A percentile compares a stretch with the other conserved stretches of the same genome.
Evolutionary conservation across 2,797 vertebrate genomes (phyloP).

Genomic region (Apogon hyalosoma): DNA sequence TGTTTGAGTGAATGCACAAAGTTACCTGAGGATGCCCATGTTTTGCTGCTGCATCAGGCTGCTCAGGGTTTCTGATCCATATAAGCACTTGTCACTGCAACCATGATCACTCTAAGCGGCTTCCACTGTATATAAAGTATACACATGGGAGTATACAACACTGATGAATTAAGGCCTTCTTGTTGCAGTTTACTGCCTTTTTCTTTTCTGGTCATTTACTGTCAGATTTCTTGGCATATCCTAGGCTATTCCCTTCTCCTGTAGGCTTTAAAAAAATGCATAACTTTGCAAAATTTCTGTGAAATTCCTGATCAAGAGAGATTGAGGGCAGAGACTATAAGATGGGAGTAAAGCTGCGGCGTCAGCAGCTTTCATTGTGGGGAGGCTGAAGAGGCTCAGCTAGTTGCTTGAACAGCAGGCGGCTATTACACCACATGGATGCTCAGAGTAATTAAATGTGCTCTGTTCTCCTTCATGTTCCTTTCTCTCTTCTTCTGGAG

Average conservation of each 20-base stretch:
- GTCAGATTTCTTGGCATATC: constrained; percentile 49
- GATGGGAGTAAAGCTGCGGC: constrained; percentile 60
- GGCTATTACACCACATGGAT: constrained; percentile 65
- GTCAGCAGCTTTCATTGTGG: constrained; percentile 74
- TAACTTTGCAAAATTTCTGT: constrained; percentile 68
- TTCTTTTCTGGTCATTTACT: constrained; percentile 38
- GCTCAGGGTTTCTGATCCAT: no score
- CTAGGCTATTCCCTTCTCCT: constrained; percentile 35
- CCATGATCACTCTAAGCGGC: no score
- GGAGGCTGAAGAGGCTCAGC: constrained; percentile 62
- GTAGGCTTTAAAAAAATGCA: constrained; percentile 54
- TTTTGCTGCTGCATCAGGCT: no score
- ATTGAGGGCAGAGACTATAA: constrained; percentile 68
- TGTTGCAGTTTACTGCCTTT: constrained; percentile 11
- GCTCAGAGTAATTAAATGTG: constrained; percentile 77
- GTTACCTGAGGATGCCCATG: no score
- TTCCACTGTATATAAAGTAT: no score
- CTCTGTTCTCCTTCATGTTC: constrained; percentile 52
- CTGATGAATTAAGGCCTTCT: neutral
- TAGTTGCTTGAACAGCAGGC: constrained; percentile 67
- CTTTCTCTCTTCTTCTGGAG: constrained; percentile 20
- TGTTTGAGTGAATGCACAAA: no score
- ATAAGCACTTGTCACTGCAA: no score
- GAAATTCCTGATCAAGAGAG: constrained; percentile 69
- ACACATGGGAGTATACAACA: neutral